Evolutionary conservation across 2,888 invertebrate genomes (phyloP).

Genomic region (Alsophila aescularia): DNA sequence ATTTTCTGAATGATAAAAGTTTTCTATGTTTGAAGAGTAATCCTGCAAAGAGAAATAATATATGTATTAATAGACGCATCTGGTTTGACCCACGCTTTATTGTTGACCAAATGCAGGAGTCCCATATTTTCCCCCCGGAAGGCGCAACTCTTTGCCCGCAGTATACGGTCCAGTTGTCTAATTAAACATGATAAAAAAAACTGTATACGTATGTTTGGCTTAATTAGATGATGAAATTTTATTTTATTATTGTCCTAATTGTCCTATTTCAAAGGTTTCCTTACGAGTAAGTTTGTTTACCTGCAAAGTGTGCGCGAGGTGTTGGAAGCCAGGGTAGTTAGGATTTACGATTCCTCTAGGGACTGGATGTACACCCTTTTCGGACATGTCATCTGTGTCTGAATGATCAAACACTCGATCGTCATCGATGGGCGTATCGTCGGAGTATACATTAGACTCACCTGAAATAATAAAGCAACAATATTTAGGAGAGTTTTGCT

Average conservation of each 20-base stretch:
- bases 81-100: no score
- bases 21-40: slow-evolving; percentile 77
- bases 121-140: no score
- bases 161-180: no score
- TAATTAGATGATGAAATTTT: no score
- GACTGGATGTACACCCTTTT: slow-evolving; percentile 67
- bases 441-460: slow-evolving; percentile 59
- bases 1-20: slow-evolving; percentile 80
- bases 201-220: no score
- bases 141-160: no score
- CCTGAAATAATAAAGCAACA: slow-evolving; percentile 39
- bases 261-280: slow-evolving; percentile 50
- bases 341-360: slow-evolving; percentile 92
- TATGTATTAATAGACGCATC: no score
- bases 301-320: slow-evolving; percentile 89
- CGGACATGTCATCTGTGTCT: slow-evolving; percentile 82
- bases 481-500: neutral
- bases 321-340: slow-evolving; percentile 93
- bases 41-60: slow-evolving; percentile 59
- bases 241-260: slow-evolving; percentile 15
- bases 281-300: slow-evolving; percentile 56
- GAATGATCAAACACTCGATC: slow-evolving; percentile 84
- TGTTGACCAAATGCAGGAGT: no score
- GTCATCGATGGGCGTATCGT: slow-evolving; percentile 76
- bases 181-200: no score